phyloP scores from a whole-genome alignment of 2,797 vertebrate genomes.

The Leptatherina wallacei region DNA sequence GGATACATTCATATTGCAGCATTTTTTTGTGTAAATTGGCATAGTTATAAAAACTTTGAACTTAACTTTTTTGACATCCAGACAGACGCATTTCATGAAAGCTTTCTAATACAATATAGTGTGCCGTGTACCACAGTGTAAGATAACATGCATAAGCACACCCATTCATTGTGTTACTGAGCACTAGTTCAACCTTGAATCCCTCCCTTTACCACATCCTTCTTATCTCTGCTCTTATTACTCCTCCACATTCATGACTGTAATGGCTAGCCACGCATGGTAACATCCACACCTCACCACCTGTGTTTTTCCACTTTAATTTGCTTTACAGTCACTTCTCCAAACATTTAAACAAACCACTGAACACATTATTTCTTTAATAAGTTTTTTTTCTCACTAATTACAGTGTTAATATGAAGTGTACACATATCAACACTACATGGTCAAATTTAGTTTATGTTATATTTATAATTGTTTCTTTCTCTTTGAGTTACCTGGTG shows the following conservation, averaged over 20 bases:
- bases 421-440: not conserved
- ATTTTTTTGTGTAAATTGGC: not conserved
- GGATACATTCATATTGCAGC: not conserved
- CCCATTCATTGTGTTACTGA: not conserved
- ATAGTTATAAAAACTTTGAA: not conserved
- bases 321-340: too few species aligned
- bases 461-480: not conserved
- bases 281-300: not conserved
- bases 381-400: not conserved
- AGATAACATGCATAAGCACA: not conserved
- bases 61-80: not conserved
- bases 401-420: not conserved
- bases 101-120: not conserved
- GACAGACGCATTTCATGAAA: not conserved
- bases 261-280: not conserved
- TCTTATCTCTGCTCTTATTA: not conserved
- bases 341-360: not conserved
- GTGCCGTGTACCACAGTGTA: not conserved
- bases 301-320: not conserved
- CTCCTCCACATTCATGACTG: not conserved
- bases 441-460: not conserved
- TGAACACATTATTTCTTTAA: not conserved
- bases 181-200: not conserved
- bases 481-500: not conserved
- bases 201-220: not conserved